These are phyloP conservation scores for Cryptus viduatorius DNA, from an alignment of 2,888 invertebrate genomes.

Conservation along the genomic window DNA sequence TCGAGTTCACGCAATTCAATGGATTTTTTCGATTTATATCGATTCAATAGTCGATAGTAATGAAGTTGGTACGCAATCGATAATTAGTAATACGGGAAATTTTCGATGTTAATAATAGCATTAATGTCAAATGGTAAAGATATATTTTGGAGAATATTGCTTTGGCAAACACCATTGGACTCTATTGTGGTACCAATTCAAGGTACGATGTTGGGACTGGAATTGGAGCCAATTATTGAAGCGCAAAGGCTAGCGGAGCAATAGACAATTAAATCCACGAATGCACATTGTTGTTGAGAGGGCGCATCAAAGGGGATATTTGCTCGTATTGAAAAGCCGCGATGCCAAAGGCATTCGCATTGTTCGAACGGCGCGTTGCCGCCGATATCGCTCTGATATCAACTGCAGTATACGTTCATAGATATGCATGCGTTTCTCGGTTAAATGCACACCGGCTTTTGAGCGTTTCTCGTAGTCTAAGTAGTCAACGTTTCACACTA, in stretches of 20 bases:
- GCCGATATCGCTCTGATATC: not conserved
- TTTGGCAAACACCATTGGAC: not conserved
- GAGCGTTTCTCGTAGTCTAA: not conserved
- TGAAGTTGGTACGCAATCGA: no score
- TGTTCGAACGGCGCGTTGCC: not conserved
- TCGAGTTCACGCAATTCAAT: no score
- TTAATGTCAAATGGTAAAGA: no score
- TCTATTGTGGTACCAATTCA: not conserved
- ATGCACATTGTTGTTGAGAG: not conserved
- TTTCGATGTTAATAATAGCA: no score
- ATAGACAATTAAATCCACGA: not conserved
- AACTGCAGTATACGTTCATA: not conserved
- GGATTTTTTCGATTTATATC: no score
- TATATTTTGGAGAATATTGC: no score
- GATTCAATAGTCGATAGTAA: no score
- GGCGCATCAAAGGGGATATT: not conserved
- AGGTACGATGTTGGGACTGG: not conserved
- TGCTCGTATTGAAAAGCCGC: not conserved
- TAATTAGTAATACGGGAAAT: no score
- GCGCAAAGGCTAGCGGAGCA: not conserved
- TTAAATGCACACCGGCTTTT: not conserved
- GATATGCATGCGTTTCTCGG: not conserved
- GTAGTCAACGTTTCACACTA: not conserved
- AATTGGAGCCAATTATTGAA: not conserved
- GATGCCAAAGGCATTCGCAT: not conserved